phyloP scores from a whole-genome alignment of 1,140 invertebrate species.

The Plodia interpunctella region DNA sequence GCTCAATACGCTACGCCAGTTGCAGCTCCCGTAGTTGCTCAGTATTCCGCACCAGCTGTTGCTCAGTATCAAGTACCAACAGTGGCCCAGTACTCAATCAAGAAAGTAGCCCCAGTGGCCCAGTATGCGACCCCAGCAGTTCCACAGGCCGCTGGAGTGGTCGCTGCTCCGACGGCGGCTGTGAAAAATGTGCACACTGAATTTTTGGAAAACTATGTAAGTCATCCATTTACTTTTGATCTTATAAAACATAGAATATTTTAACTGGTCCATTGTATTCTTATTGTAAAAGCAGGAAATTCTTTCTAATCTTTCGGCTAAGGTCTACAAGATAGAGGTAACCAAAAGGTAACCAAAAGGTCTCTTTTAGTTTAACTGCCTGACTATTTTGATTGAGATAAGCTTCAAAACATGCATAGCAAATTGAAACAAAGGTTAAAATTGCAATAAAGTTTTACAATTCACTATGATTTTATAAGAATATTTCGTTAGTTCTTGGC shows the following conservation, averaged over 20 bases:
- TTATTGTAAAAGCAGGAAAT: too few species aligned
- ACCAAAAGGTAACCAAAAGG: too few species aligned
- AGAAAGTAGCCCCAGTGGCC: slow-evolving; percentile 5
- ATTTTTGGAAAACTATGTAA: slow-evolving; percentile 79
- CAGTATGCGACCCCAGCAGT: slow-evolving; percentile 20
- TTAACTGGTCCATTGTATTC: too few species aligned
- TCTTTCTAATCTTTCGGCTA: too few species aligned
- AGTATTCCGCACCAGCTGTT: slow-evolving; percentile 29
- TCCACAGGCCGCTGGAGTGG: slow-evolving; percentile 21
- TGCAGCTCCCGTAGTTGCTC: slow-evolving; percentile 29
- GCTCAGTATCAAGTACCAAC: slow-evolving; percentile 22
- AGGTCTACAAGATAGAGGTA: too few species aligned
- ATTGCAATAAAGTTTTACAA: too few species aligned
- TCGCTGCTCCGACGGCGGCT: slow-evolving; percentile 23
- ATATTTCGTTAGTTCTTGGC: too few species aligned
- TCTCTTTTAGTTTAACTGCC: too few species aligned
- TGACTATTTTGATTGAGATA: too few species aligned
- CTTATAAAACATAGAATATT: background rate
- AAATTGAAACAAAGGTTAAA: too few species aligned
- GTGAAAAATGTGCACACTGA: slow-evolving; percentile 78
- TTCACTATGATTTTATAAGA: too few species aligned
- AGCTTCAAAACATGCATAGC: too few species aligned
- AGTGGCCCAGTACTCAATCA: slow-evolving; percentile 23
- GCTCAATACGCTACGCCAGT: slow-evolving; percentile 32
- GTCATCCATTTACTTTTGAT: slow-evolving; percentile 30